Conservation (phyloP, 2,113 vertebrate species). For the Porphyrio hochstetteri region DNA sequence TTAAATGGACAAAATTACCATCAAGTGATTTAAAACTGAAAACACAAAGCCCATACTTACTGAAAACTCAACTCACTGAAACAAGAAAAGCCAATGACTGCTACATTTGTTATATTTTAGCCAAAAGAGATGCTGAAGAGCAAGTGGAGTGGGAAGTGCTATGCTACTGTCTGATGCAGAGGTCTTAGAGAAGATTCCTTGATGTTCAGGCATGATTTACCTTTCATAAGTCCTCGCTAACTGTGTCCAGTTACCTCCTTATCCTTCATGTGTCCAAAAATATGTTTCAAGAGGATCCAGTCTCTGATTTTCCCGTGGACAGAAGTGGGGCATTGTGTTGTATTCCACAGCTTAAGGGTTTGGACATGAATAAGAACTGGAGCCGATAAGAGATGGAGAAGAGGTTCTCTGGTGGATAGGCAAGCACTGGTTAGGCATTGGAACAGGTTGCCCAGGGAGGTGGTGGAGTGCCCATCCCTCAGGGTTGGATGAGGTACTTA, state of each 20-base stretch:
- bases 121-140: not conserved
- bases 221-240: not conserved
- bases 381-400: not conserved
- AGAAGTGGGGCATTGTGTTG: rapidly evolving
- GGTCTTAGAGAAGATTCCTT: not conserved
- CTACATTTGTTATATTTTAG: not conserved
- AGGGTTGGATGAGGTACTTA: no score
- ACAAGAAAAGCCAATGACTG: not conserved
- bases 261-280: not conserved
- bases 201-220: not conserved
- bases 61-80: not conserved
- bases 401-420: not conserved
- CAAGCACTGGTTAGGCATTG: not conserved
- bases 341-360: not conserved
- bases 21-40: not conserved
- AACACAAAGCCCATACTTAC: not conserved
- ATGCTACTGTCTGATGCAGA: not conserved
- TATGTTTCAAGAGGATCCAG: not conserved
- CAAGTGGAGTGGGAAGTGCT: not conserved
- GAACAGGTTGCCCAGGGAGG: no score
- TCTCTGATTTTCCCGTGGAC: not conserved
- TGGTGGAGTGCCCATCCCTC: no score
- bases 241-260: not conserved
- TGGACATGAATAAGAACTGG: not conserved
- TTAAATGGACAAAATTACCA: not conserved